phyloP scores from a whole-genome alignment of 2,888 invertebrate species.

The Eudasyphora cyanicolor region DNA sequence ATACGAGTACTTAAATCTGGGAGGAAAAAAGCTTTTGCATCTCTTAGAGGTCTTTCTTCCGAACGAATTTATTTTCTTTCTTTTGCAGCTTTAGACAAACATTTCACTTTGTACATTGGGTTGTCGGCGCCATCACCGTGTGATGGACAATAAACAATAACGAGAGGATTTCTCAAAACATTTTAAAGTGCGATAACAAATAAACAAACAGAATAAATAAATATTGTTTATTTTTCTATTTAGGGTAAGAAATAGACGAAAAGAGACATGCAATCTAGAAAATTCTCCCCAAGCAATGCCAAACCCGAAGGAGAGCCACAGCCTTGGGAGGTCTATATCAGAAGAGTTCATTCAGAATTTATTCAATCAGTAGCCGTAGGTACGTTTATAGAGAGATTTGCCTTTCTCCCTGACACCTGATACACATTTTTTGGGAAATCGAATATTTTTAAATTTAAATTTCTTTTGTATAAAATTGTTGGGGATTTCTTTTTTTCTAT shows the following conservation, averaged over 20 bases:
- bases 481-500: no score
- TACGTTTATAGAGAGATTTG: no score
- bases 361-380: no score
- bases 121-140: not conserved
- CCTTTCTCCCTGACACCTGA: no score
- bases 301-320: not conserved
- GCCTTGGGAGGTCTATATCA: no score
- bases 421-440: no score
- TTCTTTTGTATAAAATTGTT: no score
- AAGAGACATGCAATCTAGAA: not conserved
- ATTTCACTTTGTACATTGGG: slow-evolving; percentile 12
- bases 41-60: not conserved
- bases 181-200: not conserved
- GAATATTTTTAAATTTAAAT: no score
- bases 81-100: not conserved
- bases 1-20: no score
- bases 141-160: not conserved
- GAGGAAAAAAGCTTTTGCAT: not conserved
- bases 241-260: not conserved
- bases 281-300: not conserved
- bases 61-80: not conserved
- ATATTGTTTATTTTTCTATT: not conserved
- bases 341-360: no score
- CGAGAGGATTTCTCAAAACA: not conserved
- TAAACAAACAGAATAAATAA: slow-evolving; percentile 7